These are phyloP conservation scores for Tineola bisselliella DNA, from an alignment of 2,888 invertebrate species.

Conservation along the genomic window DNA sequence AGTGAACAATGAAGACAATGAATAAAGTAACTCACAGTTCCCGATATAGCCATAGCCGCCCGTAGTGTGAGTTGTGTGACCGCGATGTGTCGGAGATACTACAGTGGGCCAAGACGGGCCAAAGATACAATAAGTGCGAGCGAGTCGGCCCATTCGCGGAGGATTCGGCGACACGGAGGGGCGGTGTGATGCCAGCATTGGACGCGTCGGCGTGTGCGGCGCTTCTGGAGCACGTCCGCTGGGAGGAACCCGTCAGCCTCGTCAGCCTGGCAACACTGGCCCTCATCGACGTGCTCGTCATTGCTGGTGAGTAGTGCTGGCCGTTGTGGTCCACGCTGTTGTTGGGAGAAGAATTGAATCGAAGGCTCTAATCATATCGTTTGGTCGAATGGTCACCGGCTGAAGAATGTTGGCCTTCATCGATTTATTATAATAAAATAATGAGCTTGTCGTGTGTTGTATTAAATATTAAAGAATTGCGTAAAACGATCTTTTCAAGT, in stretches of 20 bases:
- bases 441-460: too few species aligned
- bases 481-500: too few species aligned
- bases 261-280: conserved; percentile 80
- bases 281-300: conserved; percentile 87
- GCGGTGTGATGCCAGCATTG: conserved; percentile 74
- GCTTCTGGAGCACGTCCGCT: conserved; percentile 81
- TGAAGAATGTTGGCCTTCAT: too few species aligned
- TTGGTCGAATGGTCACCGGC: too few species aligned
- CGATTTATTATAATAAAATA: too few species aligned
- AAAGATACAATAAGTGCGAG: conserved; percentile 21
- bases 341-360: too few species aligned
- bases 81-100: background rate
- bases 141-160: conserved; percentile 28
- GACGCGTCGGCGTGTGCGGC: conserved; percentile 85
- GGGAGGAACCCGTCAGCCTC: conserved; percentile 82
- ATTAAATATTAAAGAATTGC: too few species aligned
- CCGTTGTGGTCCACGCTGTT: too few species aligned
- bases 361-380: too few species aligned
- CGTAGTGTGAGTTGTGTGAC: background rate
- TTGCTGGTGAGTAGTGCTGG: conserved; percentile 78
- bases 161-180: conserved; percentile 27
- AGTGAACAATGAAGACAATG: too few species aligned
- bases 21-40: background rate
- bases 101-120: background rate
- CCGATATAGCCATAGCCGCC: too few species aligned